Conservation (phyloP, 1,140 invertebrate species). For the Drosophila melanogaster region DNA sequence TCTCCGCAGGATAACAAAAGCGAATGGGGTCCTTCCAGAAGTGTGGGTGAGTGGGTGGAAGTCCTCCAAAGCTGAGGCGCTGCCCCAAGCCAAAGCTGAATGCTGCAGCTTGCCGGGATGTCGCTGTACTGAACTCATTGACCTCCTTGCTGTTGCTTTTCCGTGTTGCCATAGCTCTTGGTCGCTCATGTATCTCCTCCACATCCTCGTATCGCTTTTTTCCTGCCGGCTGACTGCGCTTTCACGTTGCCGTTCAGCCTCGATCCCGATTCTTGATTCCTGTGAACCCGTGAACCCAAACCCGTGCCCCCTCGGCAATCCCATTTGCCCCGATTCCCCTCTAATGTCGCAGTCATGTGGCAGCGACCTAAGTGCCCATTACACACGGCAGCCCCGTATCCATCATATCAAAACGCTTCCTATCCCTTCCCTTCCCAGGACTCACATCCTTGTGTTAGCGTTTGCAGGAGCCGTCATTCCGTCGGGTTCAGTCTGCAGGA, state of each 20-base stretch:
- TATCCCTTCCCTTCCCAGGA: conserved; percentile 3
- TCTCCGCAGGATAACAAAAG: conserved; percentile 33
- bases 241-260: conserved; percentile 19
- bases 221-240: conserved; percentile 17
- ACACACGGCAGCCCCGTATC: conserved; percentile 23
- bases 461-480: conserved; percentile 34
- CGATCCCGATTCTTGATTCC: not conserved
- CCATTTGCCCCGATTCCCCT: conserved; percentile 22
- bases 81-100: conserved; percentile 34
- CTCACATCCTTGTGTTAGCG: conserved; percentile 11
- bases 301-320: conserved; percentile 6
- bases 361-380: conserved; percentile 57
- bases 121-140: conserved; percentile 48
- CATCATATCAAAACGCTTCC: conserved; percentile 3
- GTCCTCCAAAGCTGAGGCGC: conserved; percentile 26
- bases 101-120: conserved; percentile 27
- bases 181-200: not conserved
- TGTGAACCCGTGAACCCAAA: not conserved
- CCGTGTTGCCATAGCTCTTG: conserved; percentile 24
- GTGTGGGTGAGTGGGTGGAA: conserved; percentile 2
- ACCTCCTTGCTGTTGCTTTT: conserved; percentile 44
- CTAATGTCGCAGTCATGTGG: conserved; percentile 62
- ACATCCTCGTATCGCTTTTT: conserved; percentile 19
- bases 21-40: not conserved
- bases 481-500: conserved; percentile 26